phyloP scores from a whole-genome alignment of 2,888 invertebrate genomes.

The Flexamia atlantica region DNA sequence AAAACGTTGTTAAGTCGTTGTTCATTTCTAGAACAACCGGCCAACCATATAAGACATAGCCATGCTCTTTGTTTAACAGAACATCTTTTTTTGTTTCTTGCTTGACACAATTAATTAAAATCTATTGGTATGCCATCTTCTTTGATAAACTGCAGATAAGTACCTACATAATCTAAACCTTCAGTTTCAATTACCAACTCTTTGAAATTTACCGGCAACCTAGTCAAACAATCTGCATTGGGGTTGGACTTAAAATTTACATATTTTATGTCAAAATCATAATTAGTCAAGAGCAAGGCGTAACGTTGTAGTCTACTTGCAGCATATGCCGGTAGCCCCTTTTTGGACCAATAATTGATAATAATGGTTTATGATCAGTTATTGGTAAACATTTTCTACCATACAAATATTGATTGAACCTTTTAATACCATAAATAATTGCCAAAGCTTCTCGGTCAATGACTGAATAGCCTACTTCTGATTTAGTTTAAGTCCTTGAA shows the following conservation, averaged over 20 bases:
- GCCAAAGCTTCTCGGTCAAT: slow-evolving; percentile 44
- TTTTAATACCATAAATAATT: slow-evolving; percentile 46
- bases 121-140: background rate
- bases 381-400: slow-evolving; percentile 50
- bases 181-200: background rate
- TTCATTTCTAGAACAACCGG: background rate
- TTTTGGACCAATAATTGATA: background rate
- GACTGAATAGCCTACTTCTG: no score
- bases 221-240: no score
- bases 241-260: no score
- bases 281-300: no score
- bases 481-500: no score
- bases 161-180: background rate
- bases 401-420: slow-evolving; percentile 53
- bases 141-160: background rate
- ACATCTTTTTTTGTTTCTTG: slow-evolving; percentile 2
- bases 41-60: background rate
- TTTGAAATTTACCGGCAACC: background rate
- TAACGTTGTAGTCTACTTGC: no score
- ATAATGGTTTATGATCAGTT: slow-evolving; percentile 52
- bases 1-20: background rate
- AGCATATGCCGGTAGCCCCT: no score
- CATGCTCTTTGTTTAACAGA: background rate
- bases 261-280: no score
- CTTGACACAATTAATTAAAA: background rate